These are phyloP conservation scores for Hypsibius dujardini DNA, from an alignment of 1,140 invertebrate genomes.

Conservation along the genomic window DNA sequence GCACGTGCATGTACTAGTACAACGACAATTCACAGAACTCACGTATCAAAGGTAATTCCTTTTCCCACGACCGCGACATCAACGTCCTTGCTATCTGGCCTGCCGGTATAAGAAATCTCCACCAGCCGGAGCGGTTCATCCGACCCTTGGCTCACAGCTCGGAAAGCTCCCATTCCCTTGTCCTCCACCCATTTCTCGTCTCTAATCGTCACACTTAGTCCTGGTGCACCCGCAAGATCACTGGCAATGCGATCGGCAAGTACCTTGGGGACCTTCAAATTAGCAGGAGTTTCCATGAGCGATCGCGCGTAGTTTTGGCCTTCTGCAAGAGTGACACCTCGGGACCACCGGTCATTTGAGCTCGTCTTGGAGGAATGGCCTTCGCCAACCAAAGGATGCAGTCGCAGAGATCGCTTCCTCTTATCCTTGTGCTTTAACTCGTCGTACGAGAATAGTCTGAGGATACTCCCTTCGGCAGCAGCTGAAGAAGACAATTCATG, in stretches of 20 bases:
- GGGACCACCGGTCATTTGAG: constrained; percentile 43
- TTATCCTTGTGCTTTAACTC: constrained; percentile 46
- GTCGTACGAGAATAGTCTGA: constrained; percentile 49
- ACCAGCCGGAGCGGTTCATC: constrained; percentile 53
- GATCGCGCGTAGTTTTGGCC: constrained; percentile 64
- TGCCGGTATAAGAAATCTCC: constrained; percentile 40
- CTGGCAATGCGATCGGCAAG: constrained; percentile 53
- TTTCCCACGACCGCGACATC: constrained; percentile 39
- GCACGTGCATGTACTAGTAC: too few species aligned
- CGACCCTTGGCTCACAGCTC: constrained; percentile 57
- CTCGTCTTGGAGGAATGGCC: constrained; percentile 23
- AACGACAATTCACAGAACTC: constrained; percentile 14
- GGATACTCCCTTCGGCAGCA: constrained; percentile 50
- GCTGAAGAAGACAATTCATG: constrained; percentile 29
- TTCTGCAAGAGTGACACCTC: constrained; percentile 51
- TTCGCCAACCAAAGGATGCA: constrained; percentile 30
- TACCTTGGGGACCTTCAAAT: constrained; percentile 44
- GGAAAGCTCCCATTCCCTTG: constrained; percentile 53
- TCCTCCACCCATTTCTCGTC: constrained; percentile 50
- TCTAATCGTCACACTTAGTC: constrained; percentile 25
- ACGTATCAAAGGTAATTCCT: constrained; percentile 69
- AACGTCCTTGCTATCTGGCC: constrained; percentile 21
- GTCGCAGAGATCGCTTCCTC: constrained; percentile 35
- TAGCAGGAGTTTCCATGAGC: constrained; percentile 62
- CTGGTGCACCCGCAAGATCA: constrained; percentile 29